A percentile compares a stretch with the other conserved stretches of the same genome.
phyloP scores from a whole-genome alignment of 1,140 invertebrate species.

The Orchesella cincta region DNA sequence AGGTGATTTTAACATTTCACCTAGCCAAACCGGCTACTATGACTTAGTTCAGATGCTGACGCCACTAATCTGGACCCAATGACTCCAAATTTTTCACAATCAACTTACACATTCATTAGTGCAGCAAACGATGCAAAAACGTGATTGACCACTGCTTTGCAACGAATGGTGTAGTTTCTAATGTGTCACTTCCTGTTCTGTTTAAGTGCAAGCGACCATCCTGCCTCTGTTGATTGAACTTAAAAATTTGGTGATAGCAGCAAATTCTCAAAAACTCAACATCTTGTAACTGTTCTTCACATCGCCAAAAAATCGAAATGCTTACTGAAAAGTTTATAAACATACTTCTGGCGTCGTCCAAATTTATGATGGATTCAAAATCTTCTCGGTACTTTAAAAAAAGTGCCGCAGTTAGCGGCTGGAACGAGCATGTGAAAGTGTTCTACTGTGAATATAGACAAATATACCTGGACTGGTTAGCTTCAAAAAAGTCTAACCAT shows the following conservation, averaged over 20 bases:
- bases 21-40: not conserved
- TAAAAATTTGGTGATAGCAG: not conserved
- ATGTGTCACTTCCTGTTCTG: not conserved
- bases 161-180: not conserved
- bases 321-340: not conserved
- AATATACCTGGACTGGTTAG: not conserved
- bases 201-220: not conserved
- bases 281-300: not conserved
- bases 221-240: not conserved
- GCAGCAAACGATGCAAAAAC: not conserved
- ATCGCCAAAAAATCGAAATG: not conserved
- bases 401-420: not conserved
- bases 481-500: not conserved
- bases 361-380: not conserved
- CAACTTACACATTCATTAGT: not conserved
- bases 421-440: not conserved
- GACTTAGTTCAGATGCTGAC: not conserved
- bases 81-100: not conserved
- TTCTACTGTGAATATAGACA: not conserved
- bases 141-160: not conserved
- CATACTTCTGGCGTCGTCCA: not conserved
- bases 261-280: not conserved
- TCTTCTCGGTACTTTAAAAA: not conserved
- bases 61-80: not conserved
- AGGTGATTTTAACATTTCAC: not conserved